Evolutionary conservation across 2,888 invertebrate genomes (phyloP).

Genomic region (Bellardia bayeri): DNA sequence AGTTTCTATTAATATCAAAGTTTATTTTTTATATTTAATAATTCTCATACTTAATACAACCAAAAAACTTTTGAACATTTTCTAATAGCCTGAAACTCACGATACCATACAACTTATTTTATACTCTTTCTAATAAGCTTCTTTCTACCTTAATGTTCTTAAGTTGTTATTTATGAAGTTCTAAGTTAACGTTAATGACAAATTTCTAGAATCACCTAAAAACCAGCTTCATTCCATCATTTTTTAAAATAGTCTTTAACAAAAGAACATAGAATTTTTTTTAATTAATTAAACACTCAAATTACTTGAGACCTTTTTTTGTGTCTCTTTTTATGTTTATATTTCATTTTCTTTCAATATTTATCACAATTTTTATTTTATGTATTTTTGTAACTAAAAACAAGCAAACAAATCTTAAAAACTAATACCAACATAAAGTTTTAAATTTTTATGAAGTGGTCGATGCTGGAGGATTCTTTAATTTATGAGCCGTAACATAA

Average conservation of each 20-base stretch:
- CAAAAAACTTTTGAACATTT: no score
- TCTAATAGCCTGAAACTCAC: no score
- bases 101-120: no score
- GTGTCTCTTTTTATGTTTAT: not conserved
- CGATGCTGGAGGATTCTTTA: conserved; percentile 64
- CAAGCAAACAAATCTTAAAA: not conserved
- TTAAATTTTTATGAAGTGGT: not conserved
- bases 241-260: not conserved
- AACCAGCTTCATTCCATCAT: not conserved
- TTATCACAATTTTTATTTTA: conserved; percentile 40
- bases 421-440: not conserved
- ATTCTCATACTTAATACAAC: no score
- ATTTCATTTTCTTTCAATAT: conserved; percentile 31
- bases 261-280: not conserved
- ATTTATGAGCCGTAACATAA: conserved; percentile 82
- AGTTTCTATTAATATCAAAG: no score
- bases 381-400: conserved; percentile 7
- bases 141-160: no score
- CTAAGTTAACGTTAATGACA: not conserved
- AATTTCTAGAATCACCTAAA: not conserved
- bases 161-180: not conserved
- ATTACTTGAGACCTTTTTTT: not conserved
- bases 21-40: no score
- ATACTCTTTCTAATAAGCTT: no score
- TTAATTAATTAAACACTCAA: not conserved